Evolutionary conservation across 2,113 vertebrate genomes (phyloP).

Genomic region (Pelusios castaneus): DNA sequence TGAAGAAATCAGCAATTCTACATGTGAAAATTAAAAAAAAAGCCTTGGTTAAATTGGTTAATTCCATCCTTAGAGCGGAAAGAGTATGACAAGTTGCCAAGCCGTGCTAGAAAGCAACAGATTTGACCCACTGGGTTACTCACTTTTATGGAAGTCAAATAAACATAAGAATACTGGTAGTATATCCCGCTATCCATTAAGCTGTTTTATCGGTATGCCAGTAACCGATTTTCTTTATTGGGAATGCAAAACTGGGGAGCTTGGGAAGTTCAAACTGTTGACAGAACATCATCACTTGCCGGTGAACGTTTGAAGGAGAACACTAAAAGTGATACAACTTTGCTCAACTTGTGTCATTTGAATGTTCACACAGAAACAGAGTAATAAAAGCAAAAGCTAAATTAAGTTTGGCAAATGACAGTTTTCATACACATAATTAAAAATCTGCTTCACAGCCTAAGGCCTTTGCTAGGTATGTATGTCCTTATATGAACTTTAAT

Average conservation of each 20-base stretch:
- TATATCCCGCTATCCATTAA: neutral
- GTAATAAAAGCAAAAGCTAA: neutral
- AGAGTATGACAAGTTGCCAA: neutral
- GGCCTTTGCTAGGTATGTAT: neutral
- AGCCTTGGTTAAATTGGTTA: neutral
- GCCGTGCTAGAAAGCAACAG: neutral
- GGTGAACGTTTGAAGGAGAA: neutral
- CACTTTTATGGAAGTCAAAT: neutral
- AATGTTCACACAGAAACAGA: conserved; percentile 21
- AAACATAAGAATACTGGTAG: neutral
- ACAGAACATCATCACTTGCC: neutral
- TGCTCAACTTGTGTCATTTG: neutral
- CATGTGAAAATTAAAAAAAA: neutral
- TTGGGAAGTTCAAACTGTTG: neutral
- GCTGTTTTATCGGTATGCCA: neutral
- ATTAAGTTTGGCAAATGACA: neutral
- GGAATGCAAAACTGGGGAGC: neutral
- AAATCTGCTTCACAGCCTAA: neutral
- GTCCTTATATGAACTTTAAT: neutral
- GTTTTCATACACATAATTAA: conserved; percentile 18
- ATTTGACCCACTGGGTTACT: neutral
- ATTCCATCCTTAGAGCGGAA: neutral
- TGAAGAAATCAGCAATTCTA: neutral
- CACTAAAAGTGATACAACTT: neutral
- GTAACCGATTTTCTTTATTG: neutral